A percentile compares a stretch with the other conserved stretches of the same genome.
Conservation (phyloP, 2,113 vertebrate genomes). For the Catharus fuscescens region DNA sequence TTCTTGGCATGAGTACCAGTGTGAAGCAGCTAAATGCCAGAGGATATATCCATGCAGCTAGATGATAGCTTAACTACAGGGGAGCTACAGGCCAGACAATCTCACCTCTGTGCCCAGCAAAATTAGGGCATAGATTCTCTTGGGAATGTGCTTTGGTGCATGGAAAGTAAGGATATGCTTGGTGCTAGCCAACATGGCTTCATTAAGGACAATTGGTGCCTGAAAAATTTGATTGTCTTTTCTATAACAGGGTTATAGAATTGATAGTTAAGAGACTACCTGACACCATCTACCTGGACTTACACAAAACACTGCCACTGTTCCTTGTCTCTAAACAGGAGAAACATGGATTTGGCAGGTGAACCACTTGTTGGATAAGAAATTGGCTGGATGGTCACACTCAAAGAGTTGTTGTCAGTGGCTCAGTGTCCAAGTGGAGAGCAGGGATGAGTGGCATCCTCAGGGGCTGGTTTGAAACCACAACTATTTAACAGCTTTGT, state of each 20-base stretch:
- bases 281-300: neutral
- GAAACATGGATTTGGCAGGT: neutral
- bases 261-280: neutral
- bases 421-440: neutral
- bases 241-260: neutral
- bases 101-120: neutral
- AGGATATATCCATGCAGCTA: neutral
- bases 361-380: neutral
- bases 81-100: neutral
- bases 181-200: neutral
- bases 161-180: neutral
- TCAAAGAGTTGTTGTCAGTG: no score
- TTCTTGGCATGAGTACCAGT: neutral
- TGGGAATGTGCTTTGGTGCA: accelerated
- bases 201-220: neutral
- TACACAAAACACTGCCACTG: neutral
- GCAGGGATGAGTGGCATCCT: neutral
- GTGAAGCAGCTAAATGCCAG: neutral
- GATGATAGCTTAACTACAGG: neutral
- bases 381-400: neutral
- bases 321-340: neutral
- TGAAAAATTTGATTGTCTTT: neutral
- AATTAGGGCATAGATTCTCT: neutral
- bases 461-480: accelerated
- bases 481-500: neutral